Base-by-base conservation (phyloP, 1,140 invertebrate species). In the Drosophila aff. region DNA sequence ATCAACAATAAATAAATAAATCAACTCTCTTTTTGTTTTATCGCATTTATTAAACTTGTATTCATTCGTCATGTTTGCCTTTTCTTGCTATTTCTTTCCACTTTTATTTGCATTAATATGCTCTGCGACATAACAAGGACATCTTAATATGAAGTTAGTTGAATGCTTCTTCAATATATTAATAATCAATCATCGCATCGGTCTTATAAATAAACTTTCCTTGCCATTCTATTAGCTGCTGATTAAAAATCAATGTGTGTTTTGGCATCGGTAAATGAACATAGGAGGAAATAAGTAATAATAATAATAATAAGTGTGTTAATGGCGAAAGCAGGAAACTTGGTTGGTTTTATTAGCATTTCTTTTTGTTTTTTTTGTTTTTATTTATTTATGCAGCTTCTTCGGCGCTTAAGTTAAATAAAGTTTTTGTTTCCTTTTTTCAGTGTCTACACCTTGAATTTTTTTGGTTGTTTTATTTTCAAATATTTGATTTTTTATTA, bases 11-110 rank as follows among this genome's bases (percentile, higher is more conserved):
- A 9, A n/a, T 6, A 11, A 63, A 49, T 18, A 69, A 59, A 63
- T 13, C 36, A 28, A 9, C 2, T 11, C 13, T 10, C 4, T 44
- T 58, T 72, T 58, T 72, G 46, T 78, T 84, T 75, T 78, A 87
- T 86, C 80, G 83, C 77, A 89, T 87, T 87, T 89, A 87, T 87
- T 87, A 89, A 87, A 89, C 83, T 87, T 89, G 58, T 87, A 87
- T 89, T 87, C 73, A 89, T 89, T 89, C 83, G 83, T 89, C 83
- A 83, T 89, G 83, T 81, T 83, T 78, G 81, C 77, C 63, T 89
- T 65, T 63, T 69, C 49, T 65, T 50, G 61, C 43, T 66, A 75
- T 66, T 41, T 64, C 73, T 77, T 67, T 44, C 18, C n/a, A 43
- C n/a, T 61, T 79, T 78, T 41, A 64, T 66, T 64, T 74, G 71